Evolutionary conservation across 2,888 invertebrate species (phyloP), one percentile per base, ranked within the genome.

Genomic region (Poecilobothrus nobilitatus): DNA sequence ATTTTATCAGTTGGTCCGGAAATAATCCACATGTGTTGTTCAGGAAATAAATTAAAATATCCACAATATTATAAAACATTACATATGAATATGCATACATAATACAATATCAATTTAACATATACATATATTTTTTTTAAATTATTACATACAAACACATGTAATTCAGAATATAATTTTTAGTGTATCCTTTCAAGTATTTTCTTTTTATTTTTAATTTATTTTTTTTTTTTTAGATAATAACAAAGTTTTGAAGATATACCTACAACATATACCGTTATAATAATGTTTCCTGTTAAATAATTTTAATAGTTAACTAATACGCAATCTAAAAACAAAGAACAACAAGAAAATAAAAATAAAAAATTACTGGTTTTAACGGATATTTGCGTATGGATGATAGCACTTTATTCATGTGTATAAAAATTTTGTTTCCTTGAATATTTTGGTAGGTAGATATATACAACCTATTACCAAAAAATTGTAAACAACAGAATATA

Each of bases 11-110:
- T 53, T 53, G 15, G 53, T n/a, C 15, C 53, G 53, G 53, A 53
- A 3, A 53, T 53, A 18, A 18, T 53, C 15, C n/a, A 18, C 53
- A 53, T 53, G 18, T 53, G 53, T n/a, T 53, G 2, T 18, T 18
- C 53, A 15, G 53, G 53, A 53, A 53, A 53, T 53, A 53, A 53
- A n/a, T 53, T 53, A 53, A 53, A 53, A 53, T 53, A 53, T 53
- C 15, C 12, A 27, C 18, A 9, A 53, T 53, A 9, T 53, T 15
- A 1, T 53, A 12, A n/a, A 53, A 53, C 15, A 53, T 12, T 53
- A 34, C 44, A 44, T 12, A 53, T 53, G 6, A 15, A 27, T 4
- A 9, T n/a, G 12, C 44, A 15, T 6, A 7, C 34, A 34, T 34
- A 34, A 34, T 34, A 34, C 8, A 34, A 53, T 53, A 53, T 12